Percentiles rank a stretch among this genome's conserved stretches.
Conservation (phyloP, 92 coral and sea anemone genomes). For the Porites lobata region DNA sequence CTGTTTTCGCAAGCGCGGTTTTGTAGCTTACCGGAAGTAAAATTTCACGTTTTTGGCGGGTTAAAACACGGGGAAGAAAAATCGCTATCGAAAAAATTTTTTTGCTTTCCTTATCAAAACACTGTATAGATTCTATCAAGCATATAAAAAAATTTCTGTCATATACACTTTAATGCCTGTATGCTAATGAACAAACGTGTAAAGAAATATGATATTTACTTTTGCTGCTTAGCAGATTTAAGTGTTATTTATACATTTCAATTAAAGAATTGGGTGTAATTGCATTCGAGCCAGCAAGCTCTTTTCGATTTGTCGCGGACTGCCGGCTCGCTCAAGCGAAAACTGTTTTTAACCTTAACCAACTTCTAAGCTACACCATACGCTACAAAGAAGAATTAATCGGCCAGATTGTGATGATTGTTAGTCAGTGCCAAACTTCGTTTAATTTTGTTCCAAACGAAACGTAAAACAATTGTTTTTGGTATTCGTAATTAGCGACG, state of each 20-base stretch:
- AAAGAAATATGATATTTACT: conserved; percentile 66
- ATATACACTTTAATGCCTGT: conserved; percentile 29
- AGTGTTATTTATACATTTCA: conserved; percentile 79
- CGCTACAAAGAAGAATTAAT: conserved; percentile 14
- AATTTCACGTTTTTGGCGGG: too few relatives aligned
- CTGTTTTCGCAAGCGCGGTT: too few relatives aligned
- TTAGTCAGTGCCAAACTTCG: conserved; percentile 51
- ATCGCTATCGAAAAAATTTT: too few relatives aligned
- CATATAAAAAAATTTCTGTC: too few relatives aligned
- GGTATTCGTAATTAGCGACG: conserved; percentile 86
- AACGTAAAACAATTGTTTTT: conserved; percentile 76
- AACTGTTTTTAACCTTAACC: conserved; percentile 5
- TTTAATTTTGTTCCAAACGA: conserved; percentile 71
- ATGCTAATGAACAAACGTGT: conserved; percentile 59
- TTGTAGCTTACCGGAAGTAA: too few relatives aligned
- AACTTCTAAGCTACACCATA: conserved; percentile 5
- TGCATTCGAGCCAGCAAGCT: conserved; percentile 45
- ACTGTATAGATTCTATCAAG: too few relatives aligned
- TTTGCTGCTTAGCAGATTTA: conserved; percentile 60
- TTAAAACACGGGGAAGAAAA: too few relatives aligned
- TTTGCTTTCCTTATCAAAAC: too few relatives aligned
- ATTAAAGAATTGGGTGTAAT: conserved; percentile 78
- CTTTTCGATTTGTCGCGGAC: conserved; percentile 5
- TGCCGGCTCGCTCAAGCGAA: not conserved
- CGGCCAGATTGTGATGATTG: conserved; percentile 37